Evolutionary conservation across 2,113 vertebrate genomes (phyloP), one percentile per base, ranked within the genome.

Genomic region (Corydoras maculifer): DNA sequence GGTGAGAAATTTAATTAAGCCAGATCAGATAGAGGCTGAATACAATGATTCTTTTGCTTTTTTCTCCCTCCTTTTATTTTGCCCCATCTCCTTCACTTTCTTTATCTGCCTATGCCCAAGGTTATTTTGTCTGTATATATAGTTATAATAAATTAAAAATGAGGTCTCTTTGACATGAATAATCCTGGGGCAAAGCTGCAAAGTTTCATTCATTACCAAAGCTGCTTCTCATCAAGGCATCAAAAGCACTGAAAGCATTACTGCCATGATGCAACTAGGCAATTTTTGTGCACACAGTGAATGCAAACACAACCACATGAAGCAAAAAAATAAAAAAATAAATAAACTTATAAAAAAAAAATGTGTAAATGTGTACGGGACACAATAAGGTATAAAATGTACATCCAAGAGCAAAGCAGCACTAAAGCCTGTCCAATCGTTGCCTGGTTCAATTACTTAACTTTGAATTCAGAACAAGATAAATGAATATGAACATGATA

Each of bases 121-220:
- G 72, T 74, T 74, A 74, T 65, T 69, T 68, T 68, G 60, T 69
- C 64, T 69, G 57, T 30, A 67, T 66, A 48, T 68, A 75, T 35
- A 8, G n/a, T 73, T 78, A 74, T 74, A 62, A 66, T 78, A 60
- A 76, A 76, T 72, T 25, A 69, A 78, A 71, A 76, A 69, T 50
- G 2, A 60, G 59, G 43, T 70, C 57, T 48, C 35, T 32, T 9
- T 65, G 58, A 67, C 62, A 69, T 54, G 57, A 14, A 63, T 31
- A 74, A 58, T 63, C 68, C n/a, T 53, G 18, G 50, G 54, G 68
- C 30, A 13, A 74, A 59, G 32, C 58, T 50, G 13, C 29, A 5
- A 9, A 62, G 31, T 5, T 13, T 18, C 48, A 74, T 76, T 79
- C 59, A 76, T 76, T 74, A 73, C 70, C 12, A 65, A 48, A 65